Base-by-base conservation (phyloP, 1,140 invertebrate genomes). In the Doryteuthis pealeii region DNA sequence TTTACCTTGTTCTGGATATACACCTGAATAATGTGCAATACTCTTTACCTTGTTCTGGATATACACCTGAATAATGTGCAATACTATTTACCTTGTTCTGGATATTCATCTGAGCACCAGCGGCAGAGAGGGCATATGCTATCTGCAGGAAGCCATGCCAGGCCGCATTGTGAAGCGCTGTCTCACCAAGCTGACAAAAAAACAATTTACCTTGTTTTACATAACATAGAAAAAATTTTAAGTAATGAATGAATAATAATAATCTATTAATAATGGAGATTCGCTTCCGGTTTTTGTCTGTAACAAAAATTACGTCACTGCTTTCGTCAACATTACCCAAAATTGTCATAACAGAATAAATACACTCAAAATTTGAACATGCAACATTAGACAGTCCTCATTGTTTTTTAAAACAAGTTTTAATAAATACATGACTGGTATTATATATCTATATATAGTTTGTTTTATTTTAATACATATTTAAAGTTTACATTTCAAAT, bases 61-160 rank as follows among this genome's bases (percentile, higher is more conserved):
- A 22, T 22, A 68, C 67, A 68, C 15, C 67, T 32, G 33, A 30
- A 68, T 30, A 68, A 68, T 28, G 4, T 33, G n/a, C n/a, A n/a
- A n/a, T n/a, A n/a, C n/a, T n/a, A 28, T 72, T 65, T 83, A 91
- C 91, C 75, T 91, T 91, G 81, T 91, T 89, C 87, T 91, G 82
- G 66, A 84, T 80, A 69, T 81, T 72, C 62, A 84, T 72, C 68
- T 80, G 76, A 33, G 80, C 82, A 15, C 86, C 87, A 73, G 88
- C 86, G 76, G 87, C 80, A 80, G 89, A 90, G 8, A 91, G 82
- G 40, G 89, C 77, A 83, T 85, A 74, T 88, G 88, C 78, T 58
- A 91, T 90, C 66, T 85, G 82, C 0, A 88, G 86, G 78, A 90
- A 90, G 62, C 89, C 90, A 81, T 90, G 89, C 90, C 90, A 91